Conservation (phyloP, 2,113 vertebrate genomes). For the Hemiscyllium ocellatum region DNA sequence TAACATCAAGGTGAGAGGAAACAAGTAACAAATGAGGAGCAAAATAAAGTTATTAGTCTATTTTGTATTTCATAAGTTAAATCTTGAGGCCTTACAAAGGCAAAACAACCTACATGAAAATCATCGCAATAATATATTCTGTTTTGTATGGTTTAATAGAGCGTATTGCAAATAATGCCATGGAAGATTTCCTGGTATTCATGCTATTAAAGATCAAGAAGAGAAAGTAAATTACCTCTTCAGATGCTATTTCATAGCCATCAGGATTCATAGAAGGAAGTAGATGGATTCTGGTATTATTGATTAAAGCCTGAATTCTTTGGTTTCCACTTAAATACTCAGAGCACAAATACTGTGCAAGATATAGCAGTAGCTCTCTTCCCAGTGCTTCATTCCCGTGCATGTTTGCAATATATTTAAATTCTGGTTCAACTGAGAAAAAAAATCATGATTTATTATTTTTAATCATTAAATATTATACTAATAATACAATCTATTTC, state of each 20-base stretch:
- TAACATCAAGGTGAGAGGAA: neutral
- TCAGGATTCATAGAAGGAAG: constrained; percentile 95
- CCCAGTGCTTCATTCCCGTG: constrained; percentile 94
- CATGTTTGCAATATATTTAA: constrained; percentile 91
- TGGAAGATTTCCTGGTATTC: neutral
- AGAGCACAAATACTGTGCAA: constrained; percentile 85
- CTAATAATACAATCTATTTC: neutral
- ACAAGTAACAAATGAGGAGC: neutral
- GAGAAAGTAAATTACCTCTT: constrained; percentile 68
- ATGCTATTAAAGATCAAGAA: neutral
- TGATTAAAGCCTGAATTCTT: constrained; percentile 79
- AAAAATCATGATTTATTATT: neutral
- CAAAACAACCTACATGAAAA: neutral
- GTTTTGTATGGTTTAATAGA: neutral
- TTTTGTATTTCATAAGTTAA: neutral
- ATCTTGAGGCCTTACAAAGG: neutral
- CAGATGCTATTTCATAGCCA: constrained; percentile 84
- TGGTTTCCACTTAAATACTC: constrained; percentile 78
- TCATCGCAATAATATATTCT: neutral
- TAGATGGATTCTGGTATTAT: constrained; percentile 86
- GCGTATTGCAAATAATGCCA: neutral
- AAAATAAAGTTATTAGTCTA: neutral
- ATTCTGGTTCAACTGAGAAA: constrained; percentile 84
- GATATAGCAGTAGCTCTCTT: constrained; percentile 80
- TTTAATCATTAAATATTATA: constrained; percentile 36